Evolutionary conservation across 2,888 invertebrate species (phyloP), one percentile per base, ranked within the genome.

Genomic region (Gnatocerus cornutus): DNA sequence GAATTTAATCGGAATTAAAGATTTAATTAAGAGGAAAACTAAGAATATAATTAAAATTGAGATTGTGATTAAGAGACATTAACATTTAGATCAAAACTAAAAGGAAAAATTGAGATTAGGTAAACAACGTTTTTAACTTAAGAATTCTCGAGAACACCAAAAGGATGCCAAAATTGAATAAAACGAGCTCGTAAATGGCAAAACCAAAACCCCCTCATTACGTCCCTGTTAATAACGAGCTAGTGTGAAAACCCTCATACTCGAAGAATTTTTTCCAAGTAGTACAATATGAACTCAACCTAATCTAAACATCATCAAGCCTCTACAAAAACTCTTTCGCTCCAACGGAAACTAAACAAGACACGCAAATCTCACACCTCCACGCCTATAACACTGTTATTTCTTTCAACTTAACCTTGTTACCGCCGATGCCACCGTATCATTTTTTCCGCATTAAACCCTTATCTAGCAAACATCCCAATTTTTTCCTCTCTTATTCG

Each of bases 361-460:
- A 67, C 73, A 74, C 74, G 74, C 74, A 73, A 65, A 69, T 74
- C 66, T 80, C 79, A 79, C 79, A 79, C 80, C 80, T 80, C 67
- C 71, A 53, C 53, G 64, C 68, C 70, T 74, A 68, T 76, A 79
- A 77, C 78, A 80, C 80, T 78, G 76, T 82, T 76, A 81, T 81
- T 81, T 81, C 78, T 76, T 79, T 80, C 81, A 73, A 79, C 80
- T 81, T 81, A 80, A 75, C 71, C 75, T 76, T 72, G 74, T 76
- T 76, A 75, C 71, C 29, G 52, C 4, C 41, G 16, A 61, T 33
- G 66, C 72, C 71, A 69, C 72, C 73, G 67, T 71, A 65, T 75
- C 72, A 76, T 75, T 74, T 77, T 74, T 75, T 77, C 61, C 69
- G 68, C 73, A 76, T 76, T 75, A 76, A 76, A 74, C 46, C 55